phyloP scores from a whole-genome alignment of 2,888 invertebrate species.

The Drosophila merina region DNA sequence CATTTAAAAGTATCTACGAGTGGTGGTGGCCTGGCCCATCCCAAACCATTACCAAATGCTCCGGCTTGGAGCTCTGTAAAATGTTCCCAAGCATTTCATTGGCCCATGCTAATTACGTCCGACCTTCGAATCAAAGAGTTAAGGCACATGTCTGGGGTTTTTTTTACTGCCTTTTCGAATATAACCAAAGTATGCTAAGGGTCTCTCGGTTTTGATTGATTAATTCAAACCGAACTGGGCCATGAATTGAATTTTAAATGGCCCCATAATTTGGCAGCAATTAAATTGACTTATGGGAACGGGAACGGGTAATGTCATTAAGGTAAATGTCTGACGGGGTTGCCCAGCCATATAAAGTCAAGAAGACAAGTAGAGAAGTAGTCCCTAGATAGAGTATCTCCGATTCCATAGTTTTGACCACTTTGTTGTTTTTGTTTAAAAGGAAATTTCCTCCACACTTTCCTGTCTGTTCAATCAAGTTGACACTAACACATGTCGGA shows the following conservation, averaged over 20 bases:
- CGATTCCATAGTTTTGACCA: slow-evolving; percentile 7
- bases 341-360: background rate
- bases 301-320: slow-evolving; percentile 15
- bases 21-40: slow-evolving; percentile 31
- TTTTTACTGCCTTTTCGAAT: slow-evolving; percentile 21
- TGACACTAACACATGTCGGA: slow-evolving; percentile 75
- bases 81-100: slow-evolving; percentile 53
- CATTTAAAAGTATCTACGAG: slow-evolving; percentile 73
- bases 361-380: background rate
- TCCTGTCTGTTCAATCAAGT: slow-evolving; percentile 68
- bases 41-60: slow-evolving; percentile 43
- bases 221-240: slow-evolving; percentile 66
- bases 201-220: slow-evolving; percentile 65
- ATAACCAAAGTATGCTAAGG: slow-evolving; percentile 22
- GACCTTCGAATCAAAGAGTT: slow-evolving; percentile 68
- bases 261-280: slow-evolving; percentile 67
- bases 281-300: slow-evolving; percentile 39
- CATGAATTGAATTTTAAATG: slow-evolving; percentile 74
- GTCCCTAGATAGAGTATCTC: slow-evolving; percentile 8
- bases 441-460: slow-evolving; percentile 10
- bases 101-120: slow-evolving; percentile 69
- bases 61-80: slow-evolving; percentile 64
- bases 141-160: slow-evolving; percentile 46
- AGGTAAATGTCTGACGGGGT: background rate
- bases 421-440: slow-evolving; percentile 1